A percentile compares a stretch with the other conserved stretches of the same genome.
phyloP scores from a whole-genome alignment of 2,888 invertebrate species.

The Bedellia somnulentella region DNA sequence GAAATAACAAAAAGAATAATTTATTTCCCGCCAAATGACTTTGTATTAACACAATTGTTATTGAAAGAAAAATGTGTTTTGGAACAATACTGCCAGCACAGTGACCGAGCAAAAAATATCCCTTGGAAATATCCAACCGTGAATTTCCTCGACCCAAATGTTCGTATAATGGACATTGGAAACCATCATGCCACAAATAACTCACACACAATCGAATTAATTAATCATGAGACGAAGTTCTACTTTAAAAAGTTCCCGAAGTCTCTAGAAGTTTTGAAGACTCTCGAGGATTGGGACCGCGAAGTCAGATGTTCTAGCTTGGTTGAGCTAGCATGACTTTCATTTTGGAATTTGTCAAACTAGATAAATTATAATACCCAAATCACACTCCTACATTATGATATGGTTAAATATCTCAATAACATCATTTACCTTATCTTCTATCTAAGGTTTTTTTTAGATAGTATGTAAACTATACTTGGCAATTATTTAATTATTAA shows the following conservation, averaged over 20 bases:
- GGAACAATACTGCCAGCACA: slow-evolving; percentile 39
- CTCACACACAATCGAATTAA: slow-evolving; percentile 55
- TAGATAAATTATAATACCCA: no score
- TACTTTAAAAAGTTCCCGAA: slow-evolving; percentile 49
- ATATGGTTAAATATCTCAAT: no score
- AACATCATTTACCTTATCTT: no score
- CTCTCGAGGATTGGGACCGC: slow-evolving; percentile 48
- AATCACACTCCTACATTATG: no score
- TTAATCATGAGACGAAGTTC: slow-evolving; percentile 51
- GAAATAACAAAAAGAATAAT: no score
- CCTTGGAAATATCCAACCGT: slow-evolving; percentile 28
- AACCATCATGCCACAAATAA: slow-evolving; percentile 39
- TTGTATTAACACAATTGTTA: neutral
- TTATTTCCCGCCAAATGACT: neutral
- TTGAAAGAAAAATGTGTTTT: no score
- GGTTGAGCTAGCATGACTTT: no score
- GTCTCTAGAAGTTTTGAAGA: slow-evolving; percentile 47
- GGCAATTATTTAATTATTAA: no score
- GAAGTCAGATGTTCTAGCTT: slow-evolving; percentile 7
- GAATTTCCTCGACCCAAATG: slow-evolving; percentile 38
- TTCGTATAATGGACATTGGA: slow-evolving; percentile 42
- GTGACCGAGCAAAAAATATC: slow-evolving; percentile 49
- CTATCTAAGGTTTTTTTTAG: no score
- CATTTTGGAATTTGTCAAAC: no score
- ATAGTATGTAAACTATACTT: no score